Base-by-base conservation (phyloP, 2,888 invertebrate genomes). In the Graphium colonna region DNA sequence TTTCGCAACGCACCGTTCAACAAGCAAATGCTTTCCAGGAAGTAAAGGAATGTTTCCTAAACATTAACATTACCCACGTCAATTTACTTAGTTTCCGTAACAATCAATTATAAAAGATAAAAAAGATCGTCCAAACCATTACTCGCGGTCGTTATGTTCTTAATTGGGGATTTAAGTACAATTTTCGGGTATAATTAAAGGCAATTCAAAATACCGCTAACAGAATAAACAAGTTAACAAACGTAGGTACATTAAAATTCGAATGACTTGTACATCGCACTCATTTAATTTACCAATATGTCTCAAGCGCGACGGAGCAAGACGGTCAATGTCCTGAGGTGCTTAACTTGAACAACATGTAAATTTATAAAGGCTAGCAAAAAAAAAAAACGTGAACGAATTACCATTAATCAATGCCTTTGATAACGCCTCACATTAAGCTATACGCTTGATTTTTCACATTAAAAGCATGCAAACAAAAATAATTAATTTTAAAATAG, bases 311-410 rank as follows among this genome's bases (percentile, higher is more conserved):
- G 63, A 33, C 68, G 61, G 68, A 72, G 64, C 73, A 65, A 60
- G 64, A 69, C 75, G 75, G 71, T 68, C 77, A 65, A 68, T 67
- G 74, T 68, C 68, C 75, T 67, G 64, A 63, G 60, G 60, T 66
- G 60, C 52, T 61, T 60, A 63, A 65, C 60, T 62, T 57, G 59
- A 60, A 60, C 50, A 59, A 45, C 55, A 56, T 50, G 53, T 52
- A 58, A 61, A 61, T 61, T 59, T 57, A 51, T 60, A 54, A 31
- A 18, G 43, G 1, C 42, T 38, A 33, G 44, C 46, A 52, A 43
- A 52, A 45, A 46, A 46, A 43, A 26, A 26, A 26, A 7, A 31
- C 31, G 8, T 10, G 10, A 31, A 9, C 10, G 1, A 31, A 10
- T 7, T 31, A 31, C 3, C 10, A 31, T 31, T 31, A 31, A 31